A percentile compares a stretch with the other conserved stretches of the same genome.
phyloP scores from a whole-genome alignment of 1,140 invertebrate species.

The Eriocheir sinensis region DNA sequence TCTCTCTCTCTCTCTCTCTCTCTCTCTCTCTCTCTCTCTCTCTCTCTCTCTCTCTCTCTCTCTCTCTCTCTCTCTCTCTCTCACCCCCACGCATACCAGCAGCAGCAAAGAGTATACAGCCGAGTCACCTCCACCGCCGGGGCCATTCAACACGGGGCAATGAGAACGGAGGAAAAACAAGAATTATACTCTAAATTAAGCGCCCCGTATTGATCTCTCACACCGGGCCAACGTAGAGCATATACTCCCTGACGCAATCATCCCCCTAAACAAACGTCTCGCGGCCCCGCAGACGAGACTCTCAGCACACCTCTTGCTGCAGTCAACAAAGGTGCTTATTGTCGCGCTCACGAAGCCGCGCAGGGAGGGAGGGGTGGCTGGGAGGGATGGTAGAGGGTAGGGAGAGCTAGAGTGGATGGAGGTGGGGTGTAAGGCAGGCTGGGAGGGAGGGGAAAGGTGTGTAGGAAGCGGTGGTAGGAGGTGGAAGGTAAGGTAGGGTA shows the following conservation, averaged over 20 bases:
- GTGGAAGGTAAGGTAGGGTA: neutral
- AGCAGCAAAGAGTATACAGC: too few relatives aligned
- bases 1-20: constrained; percentile 22
- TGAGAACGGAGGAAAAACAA: neutral
- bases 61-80: too few relatives aligned
- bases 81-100: neutral
- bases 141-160: neutral
- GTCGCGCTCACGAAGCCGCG: neutral
- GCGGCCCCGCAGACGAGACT: neutral
- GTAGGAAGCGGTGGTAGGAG: neutral
- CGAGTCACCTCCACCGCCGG: neutral
- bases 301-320: constrained; percentile 49
- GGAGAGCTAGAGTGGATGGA: neutral
- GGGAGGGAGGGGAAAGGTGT: neutral
- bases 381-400: neutral
- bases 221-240: constrained; percentile 37
- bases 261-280: constrained; percentile 8
- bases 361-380: neutral
- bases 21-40: constrained; percentile 20
- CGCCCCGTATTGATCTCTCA: constrained; percentile 55
- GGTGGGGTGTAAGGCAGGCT: neutral
- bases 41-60: constrained; percentile 7
- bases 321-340: constrained; percentile 36
- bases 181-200: constrained; percentile 38
- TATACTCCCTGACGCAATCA: constrained; percentile 63